phyloP scores from a whole-genome alignment of 2,888 invertebrate genomes.

The Opisthograptis luteolata region DNA sequence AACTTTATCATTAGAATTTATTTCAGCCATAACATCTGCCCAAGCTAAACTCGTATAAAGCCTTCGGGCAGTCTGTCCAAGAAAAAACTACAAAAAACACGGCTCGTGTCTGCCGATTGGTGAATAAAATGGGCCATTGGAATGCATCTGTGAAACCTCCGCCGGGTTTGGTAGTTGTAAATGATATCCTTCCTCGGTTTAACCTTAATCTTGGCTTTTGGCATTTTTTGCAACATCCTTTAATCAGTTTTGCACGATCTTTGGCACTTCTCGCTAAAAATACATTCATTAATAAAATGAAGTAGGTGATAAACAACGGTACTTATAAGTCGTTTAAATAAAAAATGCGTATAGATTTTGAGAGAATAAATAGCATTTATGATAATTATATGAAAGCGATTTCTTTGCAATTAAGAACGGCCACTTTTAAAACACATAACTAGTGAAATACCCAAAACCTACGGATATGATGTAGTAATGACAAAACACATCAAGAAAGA shows the following conservation, averaged over 20 bases:
- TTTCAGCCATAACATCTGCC: slow-evolving; percentile 46
- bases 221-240: neutral
- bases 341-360: too few relatives aligned
- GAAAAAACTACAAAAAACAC: slow-evolving; percentile 37
- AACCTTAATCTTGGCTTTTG: slow-evolving; percentile 17
- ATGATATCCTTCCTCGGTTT: slow-evolving; percentile 15
- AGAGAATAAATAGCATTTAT: too few relatives aligned
- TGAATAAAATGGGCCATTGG: slow-evolving; percentile 34
- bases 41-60: slow-evolving; percentile 42
- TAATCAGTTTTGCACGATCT: neutral
- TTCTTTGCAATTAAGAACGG: neutral
- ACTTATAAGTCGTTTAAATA: neutral
- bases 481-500: slow-evolving; percentile 14
- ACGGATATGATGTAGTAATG: slow-evolving; percentile 13
- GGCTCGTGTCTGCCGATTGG: slow-evolving; percentile 35
- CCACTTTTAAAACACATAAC: neutral
- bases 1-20: slow-evolving; percentile 32
- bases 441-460: slow-evolving; percentile 7
- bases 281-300: too few relatives aligned
- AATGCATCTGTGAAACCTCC: slow-evolving; percentile 33
- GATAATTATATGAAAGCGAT: too few relatives aligned
- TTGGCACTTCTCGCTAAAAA: too few relatives aligned
- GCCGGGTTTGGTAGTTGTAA: slow-evolving; percentile 12
- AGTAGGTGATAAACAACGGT: neutral
- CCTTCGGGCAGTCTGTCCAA: slow-evolving; percentile 33